Percentiles rank a stretch among this genome's conserved stretches.
Conservation (phyloP, 2,797 vertebrate species). For the Ceryle rudis region DNA sequence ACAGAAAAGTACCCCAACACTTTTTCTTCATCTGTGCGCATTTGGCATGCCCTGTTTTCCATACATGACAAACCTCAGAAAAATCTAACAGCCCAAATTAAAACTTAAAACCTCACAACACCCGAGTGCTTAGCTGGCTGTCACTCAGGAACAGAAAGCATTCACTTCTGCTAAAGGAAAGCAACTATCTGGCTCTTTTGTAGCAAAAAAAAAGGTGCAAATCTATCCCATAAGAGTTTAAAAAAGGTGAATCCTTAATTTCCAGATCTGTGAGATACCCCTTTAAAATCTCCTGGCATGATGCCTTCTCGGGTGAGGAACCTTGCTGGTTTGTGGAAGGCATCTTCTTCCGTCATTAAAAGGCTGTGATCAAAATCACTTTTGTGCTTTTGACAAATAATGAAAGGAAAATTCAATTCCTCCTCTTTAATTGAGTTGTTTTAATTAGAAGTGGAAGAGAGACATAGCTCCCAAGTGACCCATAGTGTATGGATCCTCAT, state of each 20-base stretch:
- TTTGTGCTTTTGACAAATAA: conserved; percentile 7
- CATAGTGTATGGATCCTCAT: not conserved
- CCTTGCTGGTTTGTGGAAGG: not conserved
- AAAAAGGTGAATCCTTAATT: not conserved
- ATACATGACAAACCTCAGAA: not conserved
- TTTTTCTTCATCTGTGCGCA: not conserved
- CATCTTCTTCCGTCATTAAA: not conserved
- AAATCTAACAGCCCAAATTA: not conserved
- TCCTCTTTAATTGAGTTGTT: not conserved
- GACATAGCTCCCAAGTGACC: not conserved
- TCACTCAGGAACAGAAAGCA: not conserved
- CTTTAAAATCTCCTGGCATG: not conserved
- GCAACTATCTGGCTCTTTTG: not conserved
- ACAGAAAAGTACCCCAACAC: accelerated
- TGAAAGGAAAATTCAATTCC: conserved; percentile 12
- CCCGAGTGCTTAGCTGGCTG: not conserved
- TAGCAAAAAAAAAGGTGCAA: not conserved
- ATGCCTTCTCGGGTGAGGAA: not conserved
- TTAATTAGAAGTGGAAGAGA: not conserved
- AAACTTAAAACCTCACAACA: not conserved
- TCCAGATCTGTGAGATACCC: not conserved
- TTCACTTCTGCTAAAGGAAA: not conserved
- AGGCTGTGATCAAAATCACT: not conserved
- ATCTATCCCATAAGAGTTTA: not conserved
- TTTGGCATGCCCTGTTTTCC: not conserved